Conservation (phyloP, 23 tunicate genomes). For the Clavelina lepadiformis region DNA sequence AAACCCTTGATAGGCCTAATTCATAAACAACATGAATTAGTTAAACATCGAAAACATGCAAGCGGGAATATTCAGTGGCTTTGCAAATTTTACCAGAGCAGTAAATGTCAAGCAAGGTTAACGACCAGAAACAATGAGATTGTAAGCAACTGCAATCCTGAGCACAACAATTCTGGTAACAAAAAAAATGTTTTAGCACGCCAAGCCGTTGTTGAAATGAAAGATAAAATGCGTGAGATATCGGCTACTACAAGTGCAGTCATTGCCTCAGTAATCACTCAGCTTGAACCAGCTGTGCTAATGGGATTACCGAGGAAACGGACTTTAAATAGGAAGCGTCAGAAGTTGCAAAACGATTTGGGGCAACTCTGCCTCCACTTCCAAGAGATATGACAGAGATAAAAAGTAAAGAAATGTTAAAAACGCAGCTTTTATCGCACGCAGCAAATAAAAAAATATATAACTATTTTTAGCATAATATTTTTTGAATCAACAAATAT, state of each 20-base stretch:
- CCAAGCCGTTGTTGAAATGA: conserved; percentile 41
- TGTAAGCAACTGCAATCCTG: conserved; percentile 29
- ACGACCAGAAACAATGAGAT: conserved; percentile 30
- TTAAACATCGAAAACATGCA: conserved; percentile 31
- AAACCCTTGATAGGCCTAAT: conserved; percentile 27
- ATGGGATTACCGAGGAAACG: conserved; percentile 36
- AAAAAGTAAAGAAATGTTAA: no score
- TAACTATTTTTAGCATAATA: no score
- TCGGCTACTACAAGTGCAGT: conserved; percentile 31
- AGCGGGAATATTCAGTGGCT: conserved; percentile 31
- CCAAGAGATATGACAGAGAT: conserved; percentile 17
- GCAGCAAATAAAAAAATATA: no score
- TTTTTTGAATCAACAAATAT: no score
- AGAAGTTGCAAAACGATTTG: conserved; percentile 19
- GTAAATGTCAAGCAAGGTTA: conserved; percentile 26
- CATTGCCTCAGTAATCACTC: conserved; percentile 30
- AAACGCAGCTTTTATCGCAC: no score
- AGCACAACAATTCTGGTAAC: conserved; percentile 25
- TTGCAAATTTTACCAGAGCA: conserved; percentile 26
- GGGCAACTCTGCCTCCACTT: conserved; percentile 23
- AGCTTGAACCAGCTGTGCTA: conserved; percentile 36
- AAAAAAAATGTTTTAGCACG: conserved; percentile 36
- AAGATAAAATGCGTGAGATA: conserved; percentile 27
- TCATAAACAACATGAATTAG: conserved; percentile 30
- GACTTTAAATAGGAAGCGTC: conserved; percentile 22